Evolutionary conservation across 2,888 invertebrate genomes (phyloP).

Genomic region (Campoplex nolae): DNA sequence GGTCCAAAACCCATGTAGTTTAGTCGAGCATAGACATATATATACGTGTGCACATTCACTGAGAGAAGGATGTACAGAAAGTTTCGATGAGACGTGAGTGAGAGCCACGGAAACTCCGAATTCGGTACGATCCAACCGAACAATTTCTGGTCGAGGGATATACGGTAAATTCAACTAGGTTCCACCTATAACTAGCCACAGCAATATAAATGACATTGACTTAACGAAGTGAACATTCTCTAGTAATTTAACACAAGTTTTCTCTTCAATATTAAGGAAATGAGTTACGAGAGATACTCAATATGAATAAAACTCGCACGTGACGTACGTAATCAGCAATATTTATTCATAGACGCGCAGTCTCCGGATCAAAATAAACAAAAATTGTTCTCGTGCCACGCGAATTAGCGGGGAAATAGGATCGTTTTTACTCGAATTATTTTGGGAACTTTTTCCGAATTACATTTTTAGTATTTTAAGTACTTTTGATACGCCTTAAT

Average conservation of each 20-base stretch:
- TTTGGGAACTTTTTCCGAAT: no score
- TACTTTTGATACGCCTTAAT: no score
- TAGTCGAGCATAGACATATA: background rate
- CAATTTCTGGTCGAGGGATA: slow-evolving; percentile 15
- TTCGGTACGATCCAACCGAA: slow-evolving; percentile 12
- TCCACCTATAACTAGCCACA: background rate
- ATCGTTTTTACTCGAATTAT: no score
- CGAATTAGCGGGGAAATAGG: no score
- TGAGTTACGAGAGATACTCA: no score
- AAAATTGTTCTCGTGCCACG: no score
- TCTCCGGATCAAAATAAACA: no score
- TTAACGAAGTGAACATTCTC: background rate
- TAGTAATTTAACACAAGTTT: background rate
- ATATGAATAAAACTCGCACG: no score
- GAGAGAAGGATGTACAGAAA: slow-evolving; percentile 9
- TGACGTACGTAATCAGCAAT: no score
- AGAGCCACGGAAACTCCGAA: slow-evolving; percentile 7
- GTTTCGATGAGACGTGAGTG: slow-evolving; percentile 16
- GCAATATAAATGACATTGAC: background rate
- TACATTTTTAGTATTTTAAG: no score
- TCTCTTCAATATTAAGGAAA: background rate
- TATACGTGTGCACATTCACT: background rate
- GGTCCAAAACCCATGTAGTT: background rate
- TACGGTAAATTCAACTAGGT: background rate
- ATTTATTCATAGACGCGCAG: no score